Evolutionary conservation across 2,113 vertebrate species (phyloP).

Genomic region (Eulemur macaco): DNA sequence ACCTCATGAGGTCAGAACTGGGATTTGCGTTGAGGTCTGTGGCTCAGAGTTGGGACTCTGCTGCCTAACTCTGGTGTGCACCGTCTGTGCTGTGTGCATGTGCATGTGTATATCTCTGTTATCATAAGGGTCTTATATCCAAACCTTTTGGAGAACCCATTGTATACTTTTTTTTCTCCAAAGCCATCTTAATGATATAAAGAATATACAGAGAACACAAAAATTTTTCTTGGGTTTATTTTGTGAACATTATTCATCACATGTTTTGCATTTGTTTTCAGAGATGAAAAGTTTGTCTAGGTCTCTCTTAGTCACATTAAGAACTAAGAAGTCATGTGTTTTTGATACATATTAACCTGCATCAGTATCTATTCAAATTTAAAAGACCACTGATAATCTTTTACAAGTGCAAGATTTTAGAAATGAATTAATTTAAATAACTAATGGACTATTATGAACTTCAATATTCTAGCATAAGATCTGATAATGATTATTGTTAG

Average conservation of each 20-base stretch:
- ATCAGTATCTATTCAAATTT: not conserved
- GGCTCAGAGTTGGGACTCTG: not conserved
- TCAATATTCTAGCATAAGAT: not conserved
- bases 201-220: not conserved
- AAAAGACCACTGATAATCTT: not conserved
- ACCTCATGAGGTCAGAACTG: not conserved
- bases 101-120: rapidly evolving
- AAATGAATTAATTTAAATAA: conserved; percentile 25
- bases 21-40: not conserved
- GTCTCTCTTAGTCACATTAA: not conserved
- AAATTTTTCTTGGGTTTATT: not conserved
- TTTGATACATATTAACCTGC: not conserved
- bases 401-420: not conserved
- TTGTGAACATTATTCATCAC: not conserved
- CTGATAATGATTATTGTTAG: conserved; percentile 16
- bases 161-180: not conserved
- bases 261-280: not conserved
- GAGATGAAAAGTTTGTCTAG: not conserved
- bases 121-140: not conserved
- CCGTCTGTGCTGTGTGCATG: rapidly evolving
- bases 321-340: not conserved
- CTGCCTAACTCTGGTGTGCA: rapidly evolving
- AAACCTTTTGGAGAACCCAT: not conserved
- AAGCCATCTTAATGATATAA: not conserved
- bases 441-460: not conserved